phyloP scores from a whole-genome alignment of 2,113 vertebrate genomes.

The Coreoperca whiteheadi region DNA sequence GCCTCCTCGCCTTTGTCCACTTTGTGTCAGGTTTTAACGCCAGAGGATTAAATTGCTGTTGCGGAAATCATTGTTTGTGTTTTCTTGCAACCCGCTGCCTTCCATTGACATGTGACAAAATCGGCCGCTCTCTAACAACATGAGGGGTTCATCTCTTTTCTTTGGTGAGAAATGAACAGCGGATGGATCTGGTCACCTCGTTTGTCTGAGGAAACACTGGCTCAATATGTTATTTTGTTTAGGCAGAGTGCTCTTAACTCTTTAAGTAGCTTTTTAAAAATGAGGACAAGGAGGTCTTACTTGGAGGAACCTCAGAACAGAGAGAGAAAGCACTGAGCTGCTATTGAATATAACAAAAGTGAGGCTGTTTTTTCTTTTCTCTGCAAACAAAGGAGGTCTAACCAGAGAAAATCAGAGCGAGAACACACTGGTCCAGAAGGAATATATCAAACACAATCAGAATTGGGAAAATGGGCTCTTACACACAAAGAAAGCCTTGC shows the following conservation, averaged over 20 bases:
- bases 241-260: conserved; percentile 66
- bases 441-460: conserved; percentile 12
- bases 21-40: conserved; percentile 76
- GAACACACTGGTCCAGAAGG: background rate
- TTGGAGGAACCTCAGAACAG: conserved; percentile 10
- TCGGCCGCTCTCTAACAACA: conserved; percentile 63
- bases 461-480: background rate
- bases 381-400: conserved; percentile 46
- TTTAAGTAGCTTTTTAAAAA: conserved; percentile 59
- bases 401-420: background rate
- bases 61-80: conserved; percentile 81
- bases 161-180: conserved; percentile 61
- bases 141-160: conserved; percentile 61
- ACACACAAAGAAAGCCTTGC: conserved; percentile 26
- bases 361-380: conserved; percentile 35
- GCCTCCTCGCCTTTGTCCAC: conserved; percentile 74
- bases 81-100: conserved; percentile 65
- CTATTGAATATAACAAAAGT: conserved; percentile 20
- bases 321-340: conserved; percentile 37
- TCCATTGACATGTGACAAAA: conserved; percentile 70
- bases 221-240: conserved; percentile 68
- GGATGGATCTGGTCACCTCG: conserved; percentile 60
- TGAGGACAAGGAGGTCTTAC: conserved; percentile 53
- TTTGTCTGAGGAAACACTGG: conserved; percentile 55
- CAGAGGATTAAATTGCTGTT: conserved; percentile 79